Evolutionary conservation across 30 jellyfish, hydroid and myxozoan genomes (phyloP).

Genomic region (Hydractinia symbiolongicarpus): DNA sequence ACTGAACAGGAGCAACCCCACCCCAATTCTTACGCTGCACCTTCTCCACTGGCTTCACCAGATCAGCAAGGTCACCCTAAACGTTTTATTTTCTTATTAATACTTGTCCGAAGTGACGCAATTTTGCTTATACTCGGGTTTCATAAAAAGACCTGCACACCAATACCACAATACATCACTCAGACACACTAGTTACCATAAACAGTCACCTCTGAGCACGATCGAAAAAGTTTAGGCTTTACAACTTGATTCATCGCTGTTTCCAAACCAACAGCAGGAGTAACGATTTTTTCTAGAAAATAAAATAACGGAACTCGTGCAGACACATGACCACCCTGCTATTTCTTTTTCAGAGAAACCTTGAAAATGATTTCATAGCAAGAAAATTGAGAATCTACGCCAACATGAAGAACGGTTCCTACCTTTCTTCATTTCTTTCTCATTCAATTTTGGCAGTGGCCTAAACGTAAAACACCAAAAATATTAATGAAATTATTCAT

Average conservation of each 20-base stretch:
- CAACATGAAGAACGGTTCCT: no score
- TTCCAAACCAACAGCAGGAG: slow-evolving; percentile 75
- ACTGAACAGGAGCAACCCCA: slow-evolving; percentile 39
- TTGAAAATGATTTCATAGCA: neutral
- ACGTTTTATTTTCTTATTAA: neutral
- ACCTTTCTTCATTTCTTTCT: no score
- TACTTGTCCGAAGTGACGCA: neutral
- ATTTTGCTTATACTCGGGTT: neutral
- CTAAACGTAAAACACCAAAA: no score
- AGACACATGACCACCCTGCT: no score
- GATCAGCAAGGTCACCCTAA: slow-evolving; percentile 63
- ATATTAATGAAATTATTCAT: no score
- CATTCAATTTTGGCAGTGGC: no score
- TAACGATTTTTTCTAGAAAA: slow-evolving; percentile 10
- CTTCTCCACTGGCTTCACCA: slow-evolving; percentile 38
- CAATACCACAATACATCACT: no score
- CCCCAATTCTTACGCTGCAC: slow-evolving; percentile 70
- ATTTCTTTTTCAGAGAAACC: neutral
- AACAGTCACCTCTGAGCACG: slow-evolving; percentile 77
- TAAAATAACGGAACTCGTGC: no score
- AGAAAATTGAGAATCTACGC: no score
- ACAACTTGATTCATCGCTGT: slow-evolving; percentile 85
- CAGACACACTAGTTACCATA: no score
- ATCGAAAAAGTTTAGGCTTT: slow-evolving; percentile 62
- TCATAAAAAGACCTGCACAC: no score